These are phyloP conservation scores for Brachymystax lenok DNA, from an alignment of 2,797 vertebrate species.

Conservation along the genomic window DNA sequence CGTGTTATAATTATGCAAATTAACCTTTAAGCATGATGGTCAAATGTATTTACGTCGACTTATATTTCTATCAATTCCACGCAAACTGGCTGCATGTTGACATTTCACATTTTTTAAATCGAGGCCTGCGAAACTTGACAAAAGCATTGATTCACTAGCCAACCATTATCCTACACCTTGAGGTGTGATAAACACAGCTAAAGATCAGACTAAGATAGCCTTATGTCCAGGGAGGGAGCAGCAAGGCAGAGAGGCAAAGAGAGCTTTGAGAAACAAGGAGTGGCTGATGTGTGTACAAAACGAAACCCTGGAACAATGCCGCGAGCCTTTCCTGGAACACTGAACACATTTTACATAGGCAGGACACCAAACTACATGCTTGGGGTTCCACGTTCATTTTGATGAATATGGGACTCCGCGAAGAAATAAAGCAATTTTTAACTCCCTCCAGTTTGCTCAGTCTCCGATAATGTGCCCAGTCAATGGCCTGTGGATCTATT, in stretches of 20 bases:
- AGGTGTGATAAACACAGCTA: background rate
- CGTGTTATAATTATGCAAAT: too few relatives aligned
- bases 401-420: conserved; percentile 74
- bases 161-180: too few relatives aligned
- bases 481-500: conserved; percentile 81
- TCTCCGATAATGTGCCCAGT: conserved; percentile 71
- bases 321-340: conserved; percentile 52
- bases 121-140: too few relatives aligned
- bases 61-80: too few relatives aligned
- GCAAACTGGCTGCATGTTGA: too few relatives aligned
- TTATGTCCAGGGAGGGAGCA: conserved; percentile 17
- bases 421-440: conserved; percentile 78
- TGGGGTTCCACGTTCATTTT: conserved; percentile 71
- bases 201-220: conserved; percentile 9
- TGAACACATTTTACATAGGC: conserved; percentile 60
- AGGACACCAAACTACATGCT: conserved; percentile 36
- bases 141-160: too few relatives aligned
- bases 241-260: conserved; percentile 20
- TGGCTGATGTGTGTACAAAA: conserved; percentile 33
- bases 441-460: conserved; percentile 43
- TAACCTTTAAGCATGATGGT: too few relatives aligned
- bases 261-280: conserved; percentile 34
- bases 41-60: too few relatives aligned
- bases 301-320: conserved; percentile 37
- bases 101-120: too few relatives aligned